Evolutionary conservation across 2,888 invertebrate genomes (phyloP).

Genomic region (Lutraria lutraria): DNA sequence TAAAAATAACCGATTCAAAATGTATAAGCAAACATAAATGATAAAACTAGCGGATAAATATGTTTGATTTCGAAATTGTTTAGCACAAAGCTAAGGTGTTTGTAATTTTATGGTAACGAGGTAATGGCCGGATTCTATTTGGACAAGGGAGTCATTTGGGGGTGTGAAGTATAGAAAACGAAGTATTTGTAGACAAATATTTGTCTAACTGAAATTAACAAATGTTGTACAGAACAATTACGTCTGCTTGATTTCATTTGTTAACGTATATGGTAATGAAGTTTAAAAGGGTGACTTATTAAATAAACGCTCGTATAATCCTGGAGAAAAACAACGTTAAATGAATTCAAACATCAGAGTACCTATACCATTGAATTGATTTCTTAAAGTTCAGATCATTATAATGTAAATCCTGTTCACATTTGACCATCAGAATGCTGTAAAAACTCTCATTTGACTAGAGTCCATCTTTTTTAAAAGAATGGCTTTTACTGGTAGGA

Average conservation of each 20-base stretch:
- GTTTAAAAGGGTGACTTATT: no score
- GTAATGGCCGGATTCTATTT: constrained; percentile 2
- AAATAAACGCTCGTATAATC: no score
- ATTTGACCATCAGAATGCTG: no score
- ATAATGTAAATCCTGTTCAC: no score
- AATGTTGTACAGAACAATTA: neutral
- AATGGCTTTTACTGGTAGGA: no score
- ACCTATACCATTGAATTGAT: no score
- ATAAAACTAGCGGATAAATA: neutral
- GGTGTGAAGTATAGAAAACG: constrained; percentile 1
- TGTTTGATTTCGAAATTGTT: constrained; percentile 7
- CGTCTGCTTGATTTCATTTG: neutral
- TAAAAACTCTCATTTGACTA: no score
- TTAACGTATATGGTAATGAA: no score
- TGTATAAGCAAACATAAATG: neutral
- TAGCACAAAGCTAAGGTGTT: neutral
- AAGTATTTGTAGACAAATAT: neutral
- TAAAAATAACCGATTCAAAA: constrained; percentile 22
- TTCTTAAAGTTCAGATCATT: no score
- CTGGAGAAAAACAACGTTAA: no score
- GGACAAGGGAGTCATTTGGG: constrained; percentile 3
- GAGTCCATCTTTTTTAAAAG: no score
- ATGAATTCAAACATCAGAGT: no score
- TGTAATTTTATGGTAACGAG: neutral
- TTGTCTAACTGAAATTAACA: neutral